A percentile compares a stretch with the other conserved stretches of the same genome.
Evolutionary conservation across 2,113 vertebrate genomes (phyloP).

Genomic region (Pyxicephalus adspersus): DNA sequence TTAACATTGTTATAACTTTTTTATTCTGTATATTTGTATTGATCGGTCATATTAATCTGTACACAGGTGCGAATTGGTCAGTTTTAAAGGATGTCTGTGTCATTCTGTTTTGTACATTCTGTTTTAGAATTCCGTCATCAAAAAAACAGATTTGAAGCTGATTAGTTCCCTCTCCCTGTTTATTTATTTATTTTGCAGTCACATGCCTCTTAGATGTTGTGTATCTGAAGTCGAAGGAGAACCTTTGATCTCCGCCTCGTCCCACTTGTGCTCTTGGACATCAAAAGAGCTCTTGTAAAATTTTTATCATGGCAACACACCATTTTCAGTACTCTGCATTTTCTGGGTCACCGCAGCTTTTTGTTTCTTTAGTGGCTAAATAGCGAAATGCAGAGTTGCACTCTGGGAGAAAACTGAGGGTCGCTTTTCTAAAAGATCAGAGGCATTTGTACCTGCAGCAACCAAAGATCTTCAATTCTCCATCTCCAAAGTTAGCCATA

Average conservation of each 20-base stretch:
- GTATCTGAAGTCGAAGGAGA: constrained; percentile 49
- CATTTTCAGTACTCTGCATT: constrained; percentile 63
- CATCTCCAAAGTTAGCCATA: too few relatives aligned
- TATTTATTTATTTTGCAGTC: constrained; percentile 41
- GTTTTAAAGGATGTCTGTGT: not conserved
- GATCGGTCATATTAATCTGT: not conserved
- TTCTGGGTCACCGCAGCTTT: constrained; percentile 59
- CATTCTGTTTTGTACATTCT: not conserved
- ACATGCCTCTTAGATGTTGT: constrained; percentile 52
- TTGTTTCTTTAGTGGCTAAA: constrained; percentile 60
- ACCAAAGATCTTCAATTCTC: too few relatives aligned
- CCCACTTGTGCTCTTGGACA: constrained; percentile 59
- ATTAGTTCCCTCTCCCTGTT: constrained; percentile 40
- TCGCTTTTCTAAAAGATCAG: too few relatives aligned
- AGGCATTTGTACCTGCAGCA: too few relatives aligned
- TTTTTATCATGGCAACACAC: constrained; percentile 61
- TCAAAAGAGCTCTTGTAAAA: constrained; percentile 60
- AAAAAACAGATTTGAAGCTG: constrained; percentile 49
- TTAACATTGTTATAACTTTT: too few relatives aligned
- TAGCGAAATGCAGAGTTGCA: constrained; percentile 33
- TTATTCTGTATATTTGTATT: too few relatives aligned
- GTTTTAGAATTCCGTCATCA: not conserved
- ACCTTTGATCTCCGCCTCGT: constrained; percentile 60
- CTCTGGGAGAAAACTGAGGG: not conserved
- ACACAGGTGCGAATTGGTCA: not conserved